A percentile compares a stretch with the other conserved stretches of the same genome.
These are phyloP conservation scores for Fragum whitleyi DNA, from an alignment of 2,888 invertebrate species.

Conservation along the genomic window DNA sequence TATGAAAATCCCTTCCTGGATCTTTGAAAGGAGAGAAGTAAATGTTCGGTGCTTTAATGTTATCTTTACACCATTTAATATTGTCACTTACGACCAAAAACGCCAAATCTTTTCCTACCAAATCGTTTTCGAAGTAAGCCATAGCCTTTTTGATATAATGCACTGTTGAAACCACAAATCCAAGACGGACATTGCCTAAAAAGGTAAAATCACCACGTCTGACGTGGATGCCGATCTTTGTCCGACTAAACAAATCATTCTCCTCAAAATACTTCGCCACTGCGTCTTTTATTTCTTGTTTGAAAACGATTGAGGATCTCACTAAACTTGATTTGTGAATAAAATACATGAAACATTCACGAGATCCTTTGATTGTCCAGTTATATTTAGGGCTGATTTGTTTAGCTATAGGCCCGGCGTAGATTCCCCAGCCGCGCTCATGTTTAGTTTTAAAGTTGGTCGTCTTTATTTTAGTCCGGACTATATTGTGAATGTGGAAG, in stretches of 20 bases:
- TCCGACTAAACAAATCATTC: not conserved
- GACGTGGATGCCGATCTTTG: not conserved
- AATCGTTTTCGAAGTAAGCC: not conserved
- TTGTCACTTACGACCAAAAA: constrained; percentile 1
- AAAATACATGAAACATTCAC: not conserved
- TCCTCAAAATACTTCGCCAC: not conserved
- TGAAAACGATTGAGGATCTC: not conserved
- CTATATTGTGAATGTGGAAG: not conserved
- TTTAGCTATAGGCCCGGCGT: not conserved
- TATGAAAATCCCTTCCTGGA: not conserved
- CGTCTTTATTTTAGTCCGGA: not conserved
- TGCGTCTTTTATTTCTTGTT: not conserved
- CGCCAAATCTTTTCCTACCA: not conserved
- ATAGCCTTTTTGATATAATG: not conserved
- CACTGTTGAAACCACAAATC: not conserved
- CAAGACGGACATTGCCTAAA: not conserved
- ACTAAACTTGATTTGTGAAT: not conserved
- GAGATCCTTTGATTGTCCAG: not conserved
- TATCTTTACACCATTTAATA: constrained; percentile 1
- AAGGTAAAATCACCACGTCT: not conserved
- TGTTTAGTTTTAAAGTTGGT: not conserved
- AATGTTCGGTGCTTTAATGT: not conserved
- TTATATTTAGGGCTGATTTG: not conserved
- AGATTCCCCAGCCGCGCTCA: not conserved
- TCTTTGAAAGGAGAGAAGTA: not conserved